Evolutionary conservation across 2,113 vertebrate genomes (phyloP), one percentile per base, ranked within the genome.

Genomic region (Eonycteris spelaea): DNA sequence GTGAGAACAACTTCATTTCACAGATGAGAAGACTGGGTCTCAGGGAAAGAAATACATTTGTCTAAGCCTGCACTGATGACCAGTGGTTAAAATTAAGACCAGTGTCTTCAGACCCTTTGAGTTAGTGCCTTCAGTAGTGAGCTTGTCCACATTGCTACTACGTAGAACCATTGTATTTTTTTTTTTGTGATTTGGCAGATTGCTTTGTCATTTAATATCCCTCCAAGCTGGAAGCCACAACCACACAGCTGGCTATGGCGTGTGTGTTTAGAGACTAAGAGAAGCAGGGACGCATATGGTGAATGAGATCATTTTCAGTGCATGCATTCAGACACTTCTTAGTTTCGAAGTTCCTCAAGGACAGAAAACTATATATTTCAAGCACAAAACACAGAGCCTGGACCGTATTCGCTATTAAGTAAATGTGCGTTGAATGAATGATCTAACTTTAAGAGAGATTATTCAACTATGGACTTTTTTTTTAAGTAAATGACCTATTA

Each of bases 401-500:
- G 30, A 55, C 35, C 6, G 6, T 67, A 78, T 35, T 40, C 43
- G 13, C 33, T 71, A 33, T 45, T 79, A 6, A 55, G 0, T 57
- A 83, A 65, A 57, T 55, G 9, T 59, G 15, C 70, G 2, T 38
- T 53, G 22, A 83, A 28, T 35, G 33, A 78, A 33, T 73, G 10
- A 40, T 77, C 8, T 94, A 53, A 90, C 19, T 9, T 19, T 45
- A 65, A 38, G 68, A 35, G 33, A 30, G 7, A 35, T 77, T 78
- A 94, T 95, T 94, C 0, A 89, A 74, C 61, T 45, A 13, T 19
- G 82, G 38, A 43, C 7, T 87, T 74, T 77, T 21, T 78, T 78
- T 92, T 40, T 67, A 16, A 91, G 43, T 83, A 91, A 79, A 92
- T 92, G 70, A 65, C 71, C 45, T 65, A n/a, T 59, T 74, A 51